Evolutionary conservation across 2,113 vertebrate genomes (phyloP).

Genomic region (Phocoena phocoena): DNA sequence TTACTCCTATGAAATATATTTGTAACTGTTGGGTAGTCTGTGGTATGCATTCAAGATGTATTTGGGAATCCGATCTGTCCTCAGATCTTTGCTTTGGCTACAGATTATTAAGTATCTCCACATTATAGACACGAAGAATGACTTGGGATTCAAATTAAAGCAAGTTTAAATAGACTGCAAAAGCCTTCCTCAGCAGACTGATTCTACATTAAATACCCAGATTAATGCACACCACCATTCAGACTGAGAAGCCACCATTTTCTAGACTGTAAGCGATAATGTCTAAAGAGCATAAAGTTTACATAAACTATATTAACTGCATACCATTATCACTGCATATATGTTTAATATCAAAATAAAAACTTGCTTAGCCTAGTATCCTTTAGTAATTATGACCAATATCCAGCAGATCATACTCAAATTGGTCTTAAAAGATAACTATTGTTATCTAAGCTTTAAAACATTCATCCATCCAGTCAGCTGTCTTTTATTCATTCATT

Average conservation of each 20-base stretch:
- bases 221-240: slow-evolving; percentile 43
- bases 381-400: neutral
- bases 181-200: slow-evolving; percentile 63
- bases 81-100: slow-evolving; percentile 67
- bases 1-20: slow-evolving; percentile 10
- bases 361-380: neutral
- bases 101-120: slow-evolving; percentile 74
- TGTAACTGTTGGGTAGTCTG: neutral
- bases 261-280: neutral
- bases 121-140: slow-evolving; percentile 73
- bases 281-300: neutral
- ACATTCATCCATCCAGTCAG: neutral
- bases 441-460: neutral
- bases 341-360: slow-evolving; percentile 10
- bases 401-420: neutral
- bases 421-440: neutral
- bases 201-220: slow-evolving; percentile 64
- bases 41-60: slow-evolving; percentile 24
- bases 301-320: slow-evolving; percentile 35
- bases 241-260: neutral
- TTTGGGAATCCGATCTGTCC: slow-evolving; percentile 33
- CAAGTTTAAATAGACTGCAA: slow-evolving; percentile 69
- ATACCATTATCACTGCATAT: neutral
- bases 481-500: neutral
- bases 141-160: slow-evolving; percentile 73